Evolutionary conservation across 2,797 vertebrate genomes (phyloP).

Genomic region (Hydrolagus colliei): DNA sequence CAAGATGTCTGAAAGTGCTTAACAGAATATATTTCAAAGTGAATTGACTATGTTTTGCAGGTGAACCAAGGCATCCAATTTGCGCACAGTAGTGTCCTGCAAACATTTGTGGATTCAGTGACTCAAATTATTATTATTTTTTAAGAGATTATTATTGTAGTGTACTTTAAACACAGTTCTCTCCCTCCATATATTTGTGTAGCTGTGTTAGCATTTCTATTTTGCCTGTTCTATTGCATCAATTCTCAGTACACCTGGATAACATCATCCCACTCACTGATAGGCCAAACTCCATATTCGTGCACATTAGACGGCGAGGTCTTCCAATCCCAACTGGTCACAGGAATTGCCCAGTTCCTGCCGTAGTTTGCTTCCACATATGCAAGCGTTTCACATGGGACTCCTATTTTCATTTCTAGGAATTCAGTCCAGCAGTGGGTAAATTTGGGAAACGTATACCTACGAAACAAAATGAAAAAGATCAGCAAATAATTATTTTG

Average conservation of each 20-base stretch:
- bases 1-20: too few species aligned
- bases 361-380: slow-evolving; percentile 87
- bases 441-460: slow-evolving; percentile 74
- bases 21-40: too few species aligned
- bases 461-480: slow-evolving; percentile 34
- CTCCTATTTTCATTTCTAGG: slow-evolving; percentile 73
- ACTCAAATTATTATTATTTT: too few species aligned
- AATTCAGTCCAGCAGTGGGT: slow-evolving; percentile 85
- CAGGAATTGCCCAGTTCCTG: slow-evolving; percentile 70
- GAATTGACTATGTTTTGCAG: too few species aligned
- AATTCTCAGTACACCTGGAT: slow-evolving; percentile 73
- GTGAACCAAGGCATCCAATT: too few species aligned
- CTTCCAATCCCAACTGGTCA: slow-evolving; percentile 89
- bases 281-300: slow-evolving; percentile 80
- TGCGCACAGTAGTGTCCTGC: too few species aligned
- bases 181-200: not conserved
- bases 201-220: not conserved
- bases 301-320: slow-evolving; percentile 77
- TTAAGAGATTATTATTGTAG: too few species aligned
- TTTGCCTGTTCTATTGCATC: not conserved
- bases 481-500: not conserved
- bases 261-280: slow-evolving; percentile 74
- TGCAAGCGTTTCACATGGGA: slow-evolving; percentile 78
- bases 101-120: too few species aligned
- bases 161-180: too few species aligned